Percentiles rank a stretch among this genome's conserved stretches.
These are phyloP conservation scores for Phrynosoma platyrhinos DNA, from an alignment of 2,113 vertebrate species.

Conservation along the genomic window DNA sequence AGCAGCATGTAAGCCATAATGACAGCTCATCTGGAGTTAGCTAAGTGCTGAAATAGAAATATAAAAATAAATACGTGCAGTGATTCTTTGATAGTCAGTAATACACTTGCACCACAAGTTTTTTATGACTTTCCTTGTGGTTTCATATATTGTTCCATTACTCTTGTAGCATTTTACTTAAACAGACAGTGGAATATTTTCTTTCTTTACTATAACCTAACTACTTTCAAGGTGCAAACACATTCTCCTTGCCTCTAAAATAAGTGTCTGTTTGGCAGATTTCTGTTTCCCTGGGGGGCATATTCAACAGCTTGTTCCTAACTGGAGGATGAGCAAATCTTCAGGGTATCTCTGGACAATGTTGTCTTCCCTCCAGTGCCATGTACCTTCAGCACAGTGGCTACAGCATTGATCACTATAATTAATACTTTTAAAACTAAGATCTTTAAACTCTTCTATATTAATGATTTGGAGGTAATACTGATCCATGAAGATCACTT, in stretches of 20 bases:
- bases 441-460: slow-evolving; percentile 31
- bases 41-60: not conserved
- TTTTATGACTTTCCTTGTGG: not conserved
- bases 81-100: not conserved
- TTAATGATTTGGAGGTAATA: slow-evolving; percentile 45
- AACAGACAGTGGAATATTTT: slow-evolving; percentile 68
- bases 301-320: slow-evolving; percentile 70
- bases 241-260: slow-evolving; percentile 62
- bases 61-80: not conserved
- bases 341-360: slow-evolving; percentile 56
- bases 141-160: not conserved
- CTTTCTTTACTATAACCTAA: slow-evolving; percentile 61
- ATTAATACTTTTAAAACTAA: slow-evolving; percentile 61
- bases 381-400: slow-evolving; percentile 49
- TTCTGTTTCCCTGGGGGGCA: slow-evolving; percentile 57
- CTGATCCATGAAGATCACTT: slow-evolving; percentile 29
- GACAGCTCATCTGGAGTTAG: not conserved
- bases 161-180: slow-evolving; percentile 57
- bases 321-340: slow-evolving; percentile 61
- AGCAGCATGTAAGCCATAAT: not conserved
- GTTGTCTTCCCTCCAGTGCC: slow-evolving; percentile 48
- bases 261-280: slow-evolving; percentile 63
- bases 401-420: slow-evolving; percentile 55
- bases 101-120: not conserved
- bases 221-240: slow-evolving; percentile 53